Evolutionary conservation across 2,888 invertebrate species (phyloP).

Genomic region (Pollenia angustigena): DNA sequence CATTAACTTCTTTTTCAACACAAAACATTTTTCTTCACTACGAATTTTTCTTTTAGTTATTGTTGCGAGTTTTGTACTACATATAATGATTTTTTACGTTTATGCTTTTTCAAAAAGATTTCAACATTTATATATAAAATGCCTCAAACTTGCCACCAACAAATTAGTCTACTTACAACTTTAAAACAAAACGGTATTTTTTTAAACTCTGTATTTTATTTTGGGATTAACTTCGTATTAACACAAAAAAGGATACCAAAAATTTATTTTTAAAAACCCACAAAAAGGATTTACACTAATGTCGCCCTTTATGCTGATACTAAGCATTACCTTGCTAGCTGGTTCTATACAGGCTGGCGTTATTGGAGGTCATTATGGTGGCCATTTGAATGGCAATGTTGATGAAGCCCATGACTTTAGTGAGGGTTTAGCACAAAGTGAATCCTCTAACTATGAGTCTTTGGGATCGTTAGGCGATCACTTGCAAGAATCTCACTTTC

Average conservation of each 20-base stretch:
- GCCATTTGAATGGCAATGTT: constrained; percentile 44
- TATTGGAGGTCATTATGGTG: constrained; percentile 67
- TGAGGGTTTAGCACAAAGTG: constrained; percentile 63
- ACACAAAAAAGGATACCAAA: constrained; percentile 32
- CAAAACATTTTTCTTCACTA: constrained; percentile 18
- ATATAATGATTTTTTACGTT: constrained; percentile 61
- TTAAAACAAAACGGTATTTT: constrained; percentile 77
- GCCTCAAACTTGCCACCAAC: constrained; percentile 73
- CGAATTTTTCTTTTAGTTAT: constrained; percentile 36
- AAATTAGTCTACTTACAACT: constrained; percentile 80
- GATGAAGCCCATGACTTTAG: constrained; percentile 75
- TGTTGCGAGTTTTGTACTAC: constrained; percentile 45
- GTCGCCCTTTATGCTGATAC: constrained; percentile 46
- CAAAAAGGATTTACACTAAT: constrained; percentile 40
- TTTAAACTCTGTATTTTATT: constrained; percentile 15
- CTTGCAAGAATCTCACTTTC: constrained; percentile 78
- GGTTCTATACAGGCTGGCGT: constrained; percentile 62
- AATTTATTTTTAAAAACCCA: not conserved
- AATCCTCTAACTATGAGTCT: constrained; percentile 75
- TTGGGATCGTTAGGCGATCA: constrained; percentile 79
- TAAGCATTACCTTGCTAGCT: constrained; percentile 54
- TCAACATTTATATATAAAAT: constrained; percentile 76
- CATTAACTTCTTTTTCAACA: constrained; percentile 47
- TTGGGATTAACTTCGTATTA: not conserved
- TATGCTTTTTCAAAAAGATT: constrained; percentile 62